Conservation (phyloP, 2,888 invertebrate genomes). For the Mesopsocus fuscifrons region DNA sequence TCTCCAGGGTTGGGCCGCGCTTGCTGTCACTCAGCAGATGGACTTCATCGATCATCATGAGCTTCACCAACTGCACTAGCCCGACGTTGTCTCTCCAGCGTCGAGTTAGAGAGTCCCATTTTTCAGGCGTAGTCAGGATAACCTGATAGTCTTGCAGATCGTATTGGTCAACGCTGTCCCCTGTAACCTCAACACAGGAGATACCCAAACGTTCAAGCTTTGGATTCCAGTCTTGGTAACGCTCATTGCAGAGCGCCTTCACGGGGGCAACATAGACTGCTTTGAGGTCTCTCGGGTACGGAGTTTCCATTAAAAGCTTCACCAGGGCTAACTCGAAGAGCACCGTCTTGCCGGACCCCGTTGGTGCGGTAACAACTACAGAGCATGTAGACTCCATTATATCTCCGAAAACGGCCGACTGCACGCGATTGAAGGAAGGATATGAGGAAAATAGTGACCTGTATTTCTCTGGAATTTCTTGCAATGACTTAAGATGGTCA, state of each 20-base stretch:
- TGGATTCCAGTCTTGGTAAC: slow-evolving; percentile 46
- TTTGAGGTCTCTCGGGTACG: slow-evolving; percentile 31
- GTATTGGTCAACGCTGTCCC: slow-evolving; percentile 44
- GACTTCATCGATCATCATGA: slow-evolving; percentile 59
- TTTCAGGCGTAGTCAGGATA: slow-evolving; percentile 66
- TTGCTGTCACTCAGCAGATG: slow-evolving; percentile 52
- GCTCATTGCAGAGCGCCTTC: slow-evolving; percentile 57
- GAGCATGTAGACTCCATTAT: slow-evolving; percentile 48
- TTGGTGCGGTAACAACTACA: slow-evolving; percentile 57
- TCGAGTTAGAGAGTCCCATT: slow-evolving; percentile 65
- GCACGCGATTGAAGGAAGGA: slow-evolving; percentile 50
- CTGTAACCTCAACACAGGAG: slow-evolving; percentile 49
- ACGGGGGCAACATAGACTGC: slow-evolving; percentile 68
- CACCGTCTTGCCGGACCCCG: slow-evolving; percentile 67
- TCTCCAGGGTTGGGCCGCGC: slow-evolving; percentile 58
- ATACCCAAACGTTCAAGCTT: slow-evolving; percentile 45
- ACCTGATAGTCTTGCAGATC: slow-evolving; percentile 37
- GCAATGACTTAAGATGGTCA: slow-evolving; percentile 14
- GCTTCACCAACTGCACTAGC: slow-evolving; percentile 38
- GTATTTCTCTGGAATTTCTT: slow-evolving; percentile 28
- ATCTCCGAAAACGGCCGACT: slow-evolving; percentile 49
- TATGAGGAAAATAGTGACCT: slow-evolving; percentile 33
- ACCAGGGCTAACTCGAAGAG: slow-evolving; percentile 67
- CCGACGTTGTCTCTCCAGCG: slow-evolving; percentile 47
- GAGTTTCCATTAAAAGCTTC: slow-evolving; percentile 34